Evolutionary conservation across 35 echinoderm and acorn worm species (phyloP), one percentile per base, ranked within the genome.

Genomic region (Amphiura filiformis): DNA sequence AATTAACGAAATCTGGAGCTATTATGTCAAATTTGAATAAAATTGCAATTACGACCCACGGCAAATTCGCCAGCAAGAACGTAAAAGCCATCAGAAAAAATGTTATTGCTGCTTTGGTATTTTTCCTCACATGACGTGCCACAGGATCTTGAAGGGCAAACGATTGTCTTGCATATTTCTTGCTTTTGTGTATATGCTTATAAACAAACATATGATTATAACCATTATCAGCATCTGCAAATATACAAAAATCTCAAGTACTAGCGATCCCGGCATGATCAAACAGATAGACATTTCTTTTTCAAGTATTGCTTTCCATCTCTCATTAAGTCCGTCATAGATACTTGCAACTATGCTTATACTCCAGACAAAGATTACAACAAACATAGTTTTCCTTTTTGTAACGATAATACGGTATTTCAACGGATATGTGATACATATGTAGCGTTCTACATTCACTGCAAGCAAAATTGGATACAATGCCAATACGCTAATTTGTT

Each of bases 351-450:
- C 11, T 13, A 30, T 70, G 17, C 17, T 4, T 11, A 70, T 3
- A 70, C 7, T 4, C 61, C 61, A 70, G 4, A 70, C 32, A 32
- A 34, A 65, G 5, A 70, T 28, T 1, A 85, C 37, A 28, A 32
- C 33, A 17, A 61, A 20, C 14, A 34, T 34, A 28, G 83, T 32
- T 15, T 56, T 56, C 20, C 22, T 56, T 56, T 36, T 61, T 31
- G 49, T 85, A 13, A 85, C 56, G 1, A 75, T 13, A 13, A 36
- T 0, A 12, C 32, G 34, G 56, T 85, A 70, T 61, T 56, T 85
- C 56, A 85, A 37, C 3, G 83, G 83, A n/a, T 35, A 61, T 17
- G 47, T 34, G 56, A 85, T 85, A 37, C 83, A 85, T 13, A 85
- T 38, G 0, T 85, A 85, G 23, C 83, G 47, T 22, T 85, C 83